Base-by-base conservation (phyloP, 2,888 invertebrate genomes). In the Drosophila mettleri region DNA sequence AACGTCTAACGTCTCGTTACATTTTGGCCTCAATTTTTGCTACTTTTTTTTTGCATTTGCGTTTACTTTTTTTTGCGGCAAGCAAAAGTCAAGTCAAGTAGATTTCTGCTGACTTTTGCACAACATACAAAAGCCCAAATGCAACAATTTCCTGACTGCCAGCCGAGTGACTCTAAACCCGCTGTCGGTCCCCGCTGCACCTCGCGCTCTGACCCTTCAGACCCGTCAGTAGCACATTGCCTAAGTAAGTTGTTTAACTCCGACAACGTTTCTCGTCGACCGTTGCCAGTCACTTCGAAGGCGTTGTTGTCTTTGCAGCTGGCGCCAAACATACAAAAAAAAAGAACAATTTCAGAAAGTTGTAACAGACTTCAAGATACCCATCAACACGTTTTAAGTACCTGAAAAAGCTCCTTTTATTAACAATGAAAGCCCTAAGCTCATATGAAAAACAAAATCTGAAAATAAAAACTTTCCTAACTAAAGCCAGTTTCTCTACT, bases 221-320 rank as follows among this genome's bases (percentile, higher is more conserved):
- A 34, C 41, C 64, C 49, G 31, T 48, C 58, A 46, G 52, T 54
- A 46, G 51, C 63, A 55, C 80, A 73, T 66, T 58, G 73, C 81
- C 77, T 76, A 81, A 88, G 81, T 88, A 88, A 85, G 89, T 88
- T 88, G 85, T 79, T 88, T 86, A 85, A 88, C 85, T 88, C 87
- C 61, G 72, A 63, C 85, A 69, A 80, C 69, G 65, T 51, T 62
- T 69, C 57, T 46, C 61, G 60, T 60, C 64, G 63, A 58, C 64
- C 61, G 66, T 60, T 73, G 63, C 55, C 69, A 77, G 71, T 71
- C 55, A 77, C 39, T 63, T 63, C 22, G 45, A 27, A 39, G 70
- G 43, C 51, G 69, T 80, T 77, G 88, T 85, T 85, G 85, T 88
- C 84, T 80, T 88, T 86, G 84, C 84, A 85, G 78, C 57, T 86